A percentile compares a stretch with the other conserved stretches of the same genome.
Evolutionary conservation across 1,140 invertebrate species (phyloP).

Genomic region (Cherax destructor): DNA sequence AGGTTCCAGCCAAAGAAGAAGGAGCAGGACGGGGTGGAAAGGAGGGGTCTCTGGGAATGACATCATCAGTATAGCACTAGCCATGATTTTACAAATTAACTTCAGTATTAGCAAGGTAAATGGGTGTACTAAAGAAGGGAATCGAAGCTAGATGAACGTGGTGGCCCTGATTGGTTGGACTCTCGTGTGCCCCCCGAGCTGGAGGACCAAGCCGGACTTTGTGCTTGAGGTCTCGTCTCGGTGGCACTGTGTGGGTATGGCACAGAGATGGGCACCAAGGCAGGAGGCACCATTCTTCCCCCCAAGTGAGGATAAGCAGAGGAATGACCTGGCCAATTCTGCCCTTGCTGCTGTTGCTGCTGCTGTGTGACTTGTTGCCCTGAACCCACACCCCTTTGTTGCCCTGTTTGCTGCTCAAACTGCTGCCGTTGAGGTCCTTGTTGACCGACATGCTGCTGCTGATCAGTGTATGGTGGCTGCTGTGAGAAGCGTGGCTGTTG

Average conservation of each 20-base stretch:
- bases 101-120: background rate
- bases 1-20: background rate
- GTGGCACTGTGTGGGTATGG: constrained; percentile 26
- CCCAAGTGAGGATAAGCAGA: constrained; percentile 14
- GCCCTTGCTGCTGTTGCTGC: constrained; percentile 7
- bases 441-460: constrained; percentile 40
- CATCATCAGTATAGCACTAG: background rate
- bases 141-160: constrained; percentile 52
- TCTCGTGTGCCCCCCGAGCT: constrained; percentile 14
- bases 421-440: constrained; percentile 46
- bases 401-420: background rate
- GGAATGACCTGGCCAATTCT: constrained; percentile 34
- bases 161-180: constrained; percentile 15
- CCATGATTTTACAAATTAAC: background rate
- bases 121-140: constrained; percentile 45
- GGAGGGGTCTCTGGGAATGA: background rate
- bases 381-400: background rate
- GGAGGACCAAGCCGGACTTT: constrained; percentile 37
- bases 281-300: constrained; percentile 54
- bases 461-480: constrained; percentile 19
- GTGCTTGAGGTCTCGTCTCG: constrained; percentile 18
- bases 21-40: background rate
- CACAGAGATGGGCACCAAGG: constrained; percentile 50
- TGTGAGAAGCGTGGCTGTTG: constrained; percentile 33
- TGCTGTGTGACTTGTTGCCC: background rate